Percentiles rank a stretch among this genome's conserved stretches.
Conservation (phyloP, 2,888 invertebrate species). For the Xanthorhoe spadicearia region DNA sequence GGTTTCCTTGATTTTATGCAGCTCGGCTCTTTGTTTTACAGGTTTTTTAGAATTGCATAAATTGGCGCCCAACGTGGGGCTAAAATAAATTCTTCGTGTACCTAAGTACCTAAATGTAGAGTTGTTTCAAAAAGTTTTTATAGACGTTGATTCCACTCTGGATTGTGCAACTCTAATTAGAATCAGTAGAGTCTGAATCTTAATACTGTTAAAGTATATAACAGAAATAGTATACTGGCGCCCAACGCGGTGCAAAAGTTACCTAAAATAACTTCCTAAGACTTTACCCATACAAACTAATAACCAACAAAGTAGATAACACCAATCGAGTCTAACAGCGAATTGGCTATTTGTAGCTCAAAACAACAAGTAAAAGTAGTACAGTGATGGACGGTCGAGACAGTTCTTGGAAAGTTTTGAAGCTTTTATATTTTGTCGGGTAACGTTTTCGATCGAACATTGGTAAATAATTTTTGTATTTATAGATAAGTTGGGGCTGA, state of each 20-base stretch:
- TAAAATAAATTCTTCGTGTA: background rate
- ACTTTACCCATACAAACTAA: background rate
- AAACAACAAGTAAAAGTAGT: slow-evolving; percentile 2
- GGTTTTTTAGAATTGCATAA: background rate
- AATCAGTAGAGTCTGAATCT: too few species aligned
- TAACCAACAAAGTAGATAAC: background rate
- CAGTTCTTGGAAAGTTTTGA: slow-evolving; percentile 20
- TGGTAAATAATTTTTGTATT: background rate
- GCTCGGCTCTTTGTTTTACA: background rate
- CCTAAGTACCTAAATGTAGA: too few species aligned
- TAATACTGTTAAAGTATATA: background rate
- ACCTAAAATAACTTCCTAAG: background rate
- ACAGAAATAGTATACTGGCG: background rate
- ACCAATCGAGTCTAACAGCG: background rate
- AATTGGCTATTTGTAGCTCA: background rate
- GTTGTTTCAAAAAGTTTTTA: too few species aligned
- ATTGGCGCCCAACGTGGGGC: background rate
- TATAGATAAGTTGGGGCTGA: background rate
- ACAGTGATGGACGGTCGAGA: slow-evolving; percentile 9
- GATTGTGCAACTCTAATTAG: too few species aligned
- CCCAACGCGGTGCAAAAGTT: background rate
- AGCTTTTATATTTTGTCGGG: slow-evolving; percentile 10
- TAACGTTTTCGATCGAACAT: background rate
- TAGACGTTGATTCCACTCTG: too few species aligned
- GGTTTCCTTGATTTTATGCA: background rate